These are phyloP conservation scores for Bombus confusus DNA, from an alignment of 1,140 invertebrate species.

Conservation along the genomic window DNA sequence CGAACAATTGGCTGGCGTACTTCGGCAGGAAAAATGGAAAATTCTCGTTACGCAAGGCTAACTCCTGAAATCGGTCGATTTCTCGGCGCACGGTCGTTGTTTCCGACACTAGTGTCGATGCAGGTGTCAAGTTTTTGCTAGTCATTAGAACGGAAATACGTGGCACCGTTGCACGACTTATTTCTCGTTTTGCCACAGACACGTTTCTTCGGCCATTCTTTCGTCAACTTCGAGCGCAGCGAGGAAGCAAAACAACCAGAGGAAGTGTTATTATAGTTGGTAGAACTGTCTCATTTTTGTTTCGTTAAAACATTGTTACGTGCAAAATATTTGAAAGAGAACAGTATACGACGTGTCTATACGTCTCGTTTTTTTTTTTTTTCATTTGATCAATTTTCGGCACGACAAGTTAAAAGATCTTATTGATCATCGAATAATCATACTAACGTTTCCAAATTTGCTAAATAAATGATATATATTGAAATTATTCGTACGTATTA, in stretches of 20 bases:
- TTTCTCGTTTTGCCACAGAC: constrained; percentile 42
- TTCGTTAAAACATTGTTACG: neutral
- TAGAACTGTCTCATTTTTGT: neutral
- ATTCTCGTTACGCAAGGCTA: constrained; percentile 66
- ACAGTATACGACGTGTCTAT: too few relatives aligned
- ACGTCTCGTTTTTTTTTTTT: too few relatives aligned
- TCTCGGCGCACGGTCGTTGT: constrained; percentile 59
- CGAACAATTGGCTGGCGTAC: constrained; percentile 8
- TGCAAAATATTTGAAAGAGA: neutral
- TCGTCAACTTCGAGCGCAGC: constrained; percentile 3
- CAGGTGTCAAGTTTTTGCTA: constrained; percentile 53
- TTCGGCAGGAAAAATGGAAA: constrained; percentile 62
- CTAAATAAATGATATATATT: too few relatives aligned
- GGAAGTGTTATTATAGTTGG: neutral
- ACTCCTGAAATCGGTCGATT: constrained; percentile 65
- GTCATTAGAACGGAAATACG: constrained; percentile 58
- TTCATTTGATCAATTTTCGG: too few relatives aligned
- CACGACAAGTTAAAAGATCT: too few relatives aligned
- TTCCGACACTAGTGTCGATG: constrained; percentile 53
- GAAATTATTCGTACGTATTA: too few relatives aligned
- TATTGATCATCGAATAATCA: too few relatives aligned
- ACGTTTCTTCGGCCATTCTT: constrained; percentile 21
- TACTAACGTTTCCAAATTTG: neutral
- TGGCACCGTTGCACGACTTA: constrained; percentile 49
- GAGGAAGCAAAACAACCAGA: neutral